phyloP scores from a whole-genome alignment of 2,113 vertebrate species.

The Scatophagus argus region DNA sequence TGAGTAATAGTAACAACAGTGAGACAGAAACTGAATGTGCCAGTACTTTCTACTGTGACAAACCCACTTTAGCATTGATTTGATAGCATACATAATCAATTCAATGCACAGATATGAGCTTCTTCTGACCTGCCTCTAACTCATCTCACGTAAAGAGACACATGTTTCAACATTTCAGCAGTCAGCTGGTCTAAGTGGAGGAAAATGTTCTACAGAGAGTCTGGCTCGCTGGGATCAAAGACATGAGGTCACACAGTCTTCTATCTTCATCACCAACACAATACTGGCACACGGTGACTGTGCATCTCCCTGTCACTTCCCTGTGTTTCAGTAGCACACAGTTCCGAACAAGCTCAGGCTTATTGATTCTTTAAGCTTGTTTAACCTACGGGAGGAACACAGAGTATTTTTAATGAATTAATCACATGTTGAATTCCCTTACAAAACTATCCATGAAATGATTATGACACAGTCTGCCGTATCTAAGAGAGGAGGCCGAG shows the following conservation, averaged over 20 bases:
- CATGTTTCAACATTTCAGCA: neutral
- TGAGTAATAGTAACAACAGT: neutral
- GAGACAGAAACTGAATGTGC: neutral
- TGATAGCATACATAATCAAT: neutral
- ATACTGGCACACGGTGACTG: neutral
- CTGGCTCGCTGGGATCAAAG: neutral
- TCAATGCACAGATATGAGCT: neutral
- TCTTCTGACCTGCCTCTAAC: neutral
- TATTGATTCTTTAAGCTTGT: slow-evolving; percentile 45
- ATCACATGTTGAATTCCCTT: slow-evolving; percentile 37
- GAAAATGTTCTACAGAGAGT: neutral
- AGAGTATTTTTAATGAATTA: slow-evolving; percentile 40
- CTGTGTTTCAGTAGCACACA: neutral
- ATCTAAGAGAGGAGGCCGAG: slow-evolving; percentile 15
- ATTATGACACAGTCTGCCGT: slow-evolving; percentile 52
- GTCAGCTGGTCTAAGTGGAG: too few species aligned
- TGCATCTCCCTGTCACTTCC: neutral
- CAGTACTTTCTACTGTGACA: neutral
- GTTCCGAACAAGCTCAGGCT: neutral
- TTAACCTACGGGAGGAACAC: slow-evolving; percentile 32
- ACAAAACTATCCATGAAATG: slow-evolving; percentile 62
- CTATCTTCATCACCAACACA: neutral
- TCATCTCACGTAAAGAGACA: neutral
- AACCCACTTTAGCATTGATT: slow-evolving; percentile 6
- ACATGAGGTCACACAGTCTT: too few species aligned